Conservation (phyloP, 1,140 invertebrate genomes). For the Caerostris darwini region DNA sequence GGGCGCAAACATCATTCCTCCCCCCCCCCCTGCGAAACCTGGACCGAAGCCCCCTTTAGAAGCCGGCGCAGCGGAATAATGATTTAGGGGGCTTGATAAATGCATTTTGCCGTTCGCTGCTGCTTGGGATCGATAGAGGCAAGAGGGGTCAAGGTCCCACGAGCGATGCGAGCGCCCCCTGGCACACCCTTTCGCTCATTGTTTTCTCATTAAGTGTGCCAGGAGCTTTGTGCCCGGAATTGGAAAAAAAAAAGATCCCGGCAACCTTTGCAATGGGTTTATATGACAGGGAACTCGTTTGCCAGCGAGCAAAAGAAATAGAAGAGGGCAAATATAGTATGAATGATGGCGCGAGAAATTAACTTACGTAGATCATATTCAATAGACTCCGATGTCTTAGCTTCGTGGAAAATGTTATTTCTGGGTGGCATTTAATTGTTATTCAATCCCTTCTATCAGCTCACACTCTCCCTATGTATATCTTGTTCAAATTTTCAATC, state of each 20-base stretch:
- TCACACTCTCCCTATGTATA: no score
- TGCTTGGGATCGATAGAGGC: constrained; percentile 66
- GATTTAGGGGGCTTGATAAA: constrained; percentile 72
- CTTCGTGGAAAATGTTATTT: no score
- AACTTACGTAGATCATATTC: no score
- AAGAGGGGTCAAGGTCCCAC: constrained; percentile 68
- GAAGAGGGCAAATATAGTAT: no score
- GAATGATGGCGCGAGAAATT: no score
- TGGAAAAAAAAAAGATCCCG: not conserved
- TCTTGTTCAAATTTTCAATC: no score
- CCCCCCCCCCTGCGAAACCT: not conserved
- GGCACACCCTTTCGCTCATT: constrained; percentile 42
- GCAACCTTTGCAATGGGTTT: not conserved
- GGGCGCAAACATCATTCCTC: not conserved
- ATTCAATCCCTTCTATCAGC: no score
- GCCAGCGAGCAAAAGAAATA: not conserved
- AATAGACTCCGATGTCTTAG: no score
- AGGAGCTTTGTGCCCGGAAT: not conserved
- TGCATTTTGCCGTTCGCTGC: constrained; percentile 50
- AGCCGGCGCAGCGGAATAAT: constrained; percentile 62
- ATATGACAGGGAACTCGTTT: not conserved
- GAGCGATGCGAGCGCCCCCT: constrained; percentile 48
- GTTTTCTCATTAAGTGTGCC: constrained; percentile 66
- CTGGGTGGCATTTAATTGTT: no score
- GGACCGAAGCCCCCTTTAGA: constrained; percentile 43